A percentile compares a stretch with the other conserved stretches of the same genome.
Evolutionary conservation across 2,797 vertebrate species (phyloP).

Genomic region (Pseudotriccus pelzelni): DNA sequence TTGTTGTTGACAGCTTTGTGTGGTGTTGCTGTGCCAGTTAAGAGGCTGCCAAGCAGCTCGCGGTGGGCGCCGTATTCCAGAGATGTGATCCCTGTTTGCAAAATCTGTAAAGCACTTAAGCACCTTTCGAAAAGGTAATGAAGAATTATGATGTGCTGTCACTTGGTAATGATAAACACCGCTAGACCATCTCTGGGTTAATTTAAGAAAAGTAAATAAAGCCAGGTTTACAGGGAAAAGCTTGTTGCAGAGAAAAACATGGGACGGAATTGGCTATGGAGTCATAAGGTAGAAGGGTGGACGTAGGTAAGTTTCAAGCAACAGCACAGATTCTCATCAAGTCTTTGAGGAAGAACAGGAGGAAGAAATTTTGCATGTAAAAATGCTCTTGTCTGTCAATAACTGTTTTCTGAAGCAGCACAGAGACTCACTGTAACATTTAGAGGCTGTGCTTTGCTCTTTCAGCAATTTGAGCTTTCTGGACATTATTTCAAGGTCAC

Average conservation of each 20-base stretch:
- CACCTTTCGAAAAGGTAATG: background rate
- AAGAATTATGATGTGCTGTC: background rate
- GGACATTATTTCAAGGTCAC: conserved; percentile 58
- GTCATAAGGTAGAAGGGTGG: background rate
- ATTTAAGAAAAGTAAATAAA: background rate
- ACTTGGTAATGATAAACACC: background rate
- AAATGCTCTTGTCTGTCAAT: background rate
- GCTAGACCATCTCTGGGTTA: background rate
- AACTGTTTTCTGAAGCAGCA: background rate
- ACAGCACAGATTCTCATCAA: background rate
- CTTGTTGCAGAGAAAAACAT: background rate
- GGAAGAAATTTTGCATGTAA: background rate
- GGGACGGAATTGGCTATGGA: background rate
- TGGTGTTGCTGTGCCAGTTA: background rate
- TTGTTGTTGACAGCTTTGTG: background rate
- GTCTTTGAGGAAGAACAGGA: background rate
- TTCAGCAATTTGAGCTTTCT: conserved; percentile 7
- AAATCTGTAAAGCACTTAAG: background rate
- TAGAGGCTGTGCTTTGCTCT: background rate
- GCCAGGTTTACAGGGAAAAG: background rate
- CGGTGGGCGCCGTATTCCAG: rapidly evolving
- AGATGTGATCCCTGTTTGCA: background rate
- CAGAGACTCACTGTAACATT: background rate
- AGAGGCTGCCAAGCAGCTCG: background rate
- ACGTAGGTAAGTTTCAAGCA: background rate